Conservation (phyloP, 2,797 vertebrate species). For the Mastacembelus armatus region DNA sequence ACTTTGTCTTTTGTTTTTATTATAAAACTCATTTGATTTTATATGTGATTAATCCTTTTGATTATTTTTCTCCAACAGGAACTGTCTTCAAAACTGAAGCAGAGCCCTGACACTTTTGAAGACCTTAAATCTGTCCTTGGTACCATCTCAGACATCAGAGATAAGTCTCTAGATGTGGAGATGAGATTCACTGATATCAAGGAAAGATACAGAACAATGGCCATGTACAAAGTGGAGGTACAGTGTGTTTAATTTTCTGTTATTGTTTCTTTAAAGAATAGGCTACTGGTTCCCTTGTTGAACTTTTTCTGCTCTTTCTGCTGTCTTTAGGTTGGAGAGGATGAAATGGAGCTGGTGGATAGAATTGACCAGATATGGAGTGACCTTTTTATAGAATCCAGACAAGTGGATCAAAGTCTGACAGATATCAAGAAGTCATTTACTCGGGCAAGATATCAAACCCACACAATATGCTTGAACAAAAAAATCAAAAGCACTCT, state of each 20-base stretch:
- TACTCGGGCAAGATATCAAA: conserved; percentile 81
- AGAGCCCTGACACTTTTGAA: conserved; percentile 85
- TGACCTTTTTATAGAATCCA: conserved; percentile 84
- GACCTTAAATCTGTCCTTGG: conserved; percentile 90
- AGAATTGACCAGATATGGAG: conserved; percentile 85
- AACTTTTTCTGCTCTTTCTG: neutral
- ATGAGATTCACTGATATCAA: conserved; percentile 86
- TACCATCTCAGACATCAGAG: conserved; percentile 87
- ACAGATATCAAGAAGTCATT: conserved; percentile 89
- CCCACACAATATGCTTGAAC: neutral
- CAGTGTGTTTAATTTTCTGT: conserved; percentile 41
- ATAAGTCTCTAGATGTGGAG: conserved; percentile 89
- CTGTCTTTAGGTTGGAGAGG: conserved; percentile 81
- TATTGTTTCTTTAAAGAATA: neutral
- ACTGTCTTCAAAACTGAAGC: conserved; percentile 82
- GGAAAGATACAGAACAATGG: conserved; percentile 92
- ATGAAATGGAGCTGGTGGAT: conserved; percentile 81
- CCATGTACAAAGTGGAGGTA: conserved; percentile 88
- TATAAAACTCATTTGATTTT: neutral
- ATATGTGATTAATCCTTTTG: neutral
- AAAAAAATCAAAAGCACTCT: neutral
- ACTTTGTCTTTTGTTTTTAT: neutral
- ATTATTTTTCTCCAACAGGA: conserved; percentile 73
- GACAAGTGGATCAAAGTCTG: conserved; percentile 84
- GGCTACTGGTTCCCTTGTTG: neutral